Evolutionary conservation across 2,888 invertebrate genomes (phyloP), one percentile per base, ranked within the genome.

Genomic region (Chloromyia formosa): DNA sequence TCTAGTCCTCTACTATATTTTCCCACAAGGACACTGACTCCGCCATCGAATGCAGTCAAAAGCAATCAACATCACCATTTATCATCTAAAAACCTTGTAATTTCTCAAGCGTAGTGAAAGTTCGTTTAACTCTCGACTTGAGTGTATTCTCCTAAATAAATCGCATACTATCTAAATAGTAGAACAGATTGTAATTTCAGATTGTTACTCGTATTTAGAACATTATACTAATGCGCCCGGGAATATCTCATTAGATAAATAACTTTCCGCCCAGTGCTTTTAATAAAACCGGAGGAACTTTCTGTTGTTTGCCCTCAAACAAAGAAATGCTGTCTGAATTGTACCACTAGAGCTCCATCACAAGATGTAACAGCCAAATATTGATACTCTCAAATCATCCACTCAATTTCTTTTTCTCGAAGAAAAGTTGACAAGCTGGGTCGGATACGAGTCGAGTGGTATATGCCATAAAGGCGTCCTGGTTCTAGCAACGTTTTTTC

Each of bases 361-460:
- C 40, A 58, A 54, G 56, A 56, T 40, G 71, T 56, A 58, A 56
- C 71, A 71, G 9, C 35, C 71, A 71, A 71, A 71, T 71, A 71
- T 71, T 71, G 71, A 71, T 56, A 42, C 71, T 71, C 71, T 71
- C 71, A 40, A 71, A 71, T 71, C 71, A 71, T 71, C 71, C 71
- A 71, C 71, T 71, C 71, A 71, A 71, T 56, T 71, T 71, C 71
- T 71, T 71, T 71, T 71, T 58, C 54, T 49, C 12, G 14, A 56
- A 71, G 71, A 71, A 58, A 71, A 71, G 71, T 71, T 71, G 71
- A 71, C 56, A 71, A 71, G 71, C 56, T 45, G 66, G 45, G 35
- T 45, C 45, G 66, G 22, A 20, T 56, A 56, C 10, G 42, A 45
- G n/a, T 66, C 22, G 20, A 7, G 42, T 20, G 49, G 20, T 49